Evolutionary conservation across 2,113 vertebrate genomes (phyloP).

Genomic region (Oceanodroma tethys): DNA sequence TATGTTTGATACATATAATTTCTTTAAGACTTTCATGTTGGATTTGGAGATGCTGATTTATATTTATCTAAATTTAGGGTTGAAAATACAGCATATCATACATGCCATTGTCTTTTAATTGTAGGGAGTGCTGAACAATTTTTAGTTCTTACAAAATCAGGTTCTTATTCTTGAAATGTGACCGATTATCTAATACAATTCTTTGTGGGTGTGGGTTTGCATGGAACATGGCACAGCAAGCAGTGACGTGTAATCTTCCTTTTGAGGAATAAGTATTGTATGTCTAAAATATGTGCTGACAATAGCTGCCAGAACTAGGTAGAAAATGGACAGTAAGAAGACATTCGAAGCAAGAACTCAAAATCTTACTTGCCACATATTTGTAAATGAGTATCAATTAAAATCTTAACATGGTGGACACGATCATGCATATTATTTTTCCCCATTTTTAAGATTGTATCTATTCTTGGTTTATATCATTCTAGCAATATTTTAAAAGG

Average conservation of each 20-base stretch:
- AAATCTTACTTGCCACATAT: neutral
- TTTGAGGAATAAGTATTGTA: slow-evolving; percentile 5
- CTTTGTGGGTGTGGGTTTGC: slow-evolving; percentile 8
- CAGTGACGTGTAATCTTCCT: neutral
- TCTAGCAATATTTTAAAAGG: neutral
- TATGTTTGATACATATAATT: neutral
- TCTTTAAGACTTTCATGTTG: neutral
- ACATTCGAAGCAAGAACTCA: neutral
- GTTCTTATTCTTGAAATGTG: slow-evolving; percentile 20
- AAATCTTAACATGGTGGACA: neutral
- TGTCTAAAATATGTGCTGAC: neutral
- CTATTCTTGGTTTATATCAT: neutral
- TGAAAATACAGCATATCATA: neutral
- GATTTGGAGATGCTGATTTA: slow-evolving; percentile 19
- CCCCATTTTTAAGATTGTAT: neutral
- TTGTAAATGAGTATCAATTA: neutral
- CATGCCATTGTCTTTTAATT: slow-evolving; percentile 26
- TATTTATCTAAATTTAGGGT: slow-evolving; percentile 26
- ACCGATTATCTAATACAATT: slow-evolving; percentile 5
- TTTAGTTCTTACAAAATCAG: slow-evolving; percentile 3
- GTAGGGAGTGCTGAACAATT: neutral
- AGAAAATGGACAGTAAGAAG: neutral
- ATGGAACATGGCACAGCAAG: neutral
- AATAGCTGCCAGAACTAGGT: slow-evolving; percentile 10
- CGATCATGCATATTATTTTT: neutral